A percentile compares a stretch with the other conserved stretches of the same genome.
Evolutionary conservation across 2,888 invertebrate genomes (phyloP).

Genomic region (Eugnorisma glareosa): DNA sequence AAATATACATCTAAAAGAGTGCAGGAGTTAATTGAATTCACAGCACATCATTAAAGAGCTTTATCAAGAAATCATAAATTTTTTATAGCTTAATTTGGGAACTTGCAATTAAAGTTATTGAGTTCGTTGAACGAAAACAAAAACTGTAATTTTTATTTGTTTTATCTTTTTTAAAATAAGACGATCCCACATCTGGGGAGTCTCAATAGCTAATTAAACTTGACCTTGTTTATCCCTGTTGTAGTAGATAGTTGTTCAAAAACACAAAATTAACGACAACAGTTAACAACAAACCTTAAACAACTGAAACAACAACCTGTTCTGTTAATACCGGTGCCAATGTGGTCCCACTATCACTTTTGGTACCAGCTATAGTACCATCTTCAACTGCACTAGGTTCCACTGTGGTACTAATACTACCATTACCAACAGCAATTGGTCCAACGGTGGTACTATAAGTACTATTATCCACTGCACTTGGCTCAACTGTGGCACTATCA

Average conservation of each 20-base stretch:
- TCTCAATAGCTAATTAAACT: background rate
- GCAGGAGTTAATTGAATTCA: background rate
- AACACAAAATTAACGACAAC: conserved; percentile 55
- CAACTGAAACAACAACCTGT: conserved; percentile 73
- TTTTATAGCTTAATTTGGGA: background rate
- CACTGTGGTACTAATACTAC: conserved; percentile 34
- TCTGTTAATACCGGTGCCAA: conserved; percentile 59
- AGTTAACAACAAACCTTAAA: conserved; percentile 64
- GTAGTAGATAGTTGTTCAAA: conserved; percentile 48
- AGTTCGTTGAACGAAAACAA: background rate
- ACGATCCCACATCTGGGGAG: background rate
- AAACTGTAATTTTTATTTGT: background rate
- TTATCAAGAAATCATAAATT: background rate
- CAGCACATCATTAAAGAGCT: background rate
- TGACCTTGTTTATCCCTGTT: background rate
- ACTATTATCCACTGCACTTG: background rate
- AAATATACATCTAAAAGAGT: too few species aligned
- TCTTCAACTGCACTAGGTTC: conserved; percentile 1
- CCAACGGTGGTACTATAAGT: background rate
- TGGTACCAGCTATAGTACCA: conserved; percentile 8
- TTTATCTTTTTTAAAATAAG: background rate
- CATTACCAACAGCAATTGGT: background rate
- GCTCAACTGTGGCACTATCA: background rate
- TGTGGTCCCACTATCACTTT: conserved; percentile 47
- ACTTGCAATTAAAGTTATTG: background rate